Evolutionary conservation across 2,888 invertebrate genomes (phyloP).

Genomic region (Euplagia quadripunctaria): DNA sequence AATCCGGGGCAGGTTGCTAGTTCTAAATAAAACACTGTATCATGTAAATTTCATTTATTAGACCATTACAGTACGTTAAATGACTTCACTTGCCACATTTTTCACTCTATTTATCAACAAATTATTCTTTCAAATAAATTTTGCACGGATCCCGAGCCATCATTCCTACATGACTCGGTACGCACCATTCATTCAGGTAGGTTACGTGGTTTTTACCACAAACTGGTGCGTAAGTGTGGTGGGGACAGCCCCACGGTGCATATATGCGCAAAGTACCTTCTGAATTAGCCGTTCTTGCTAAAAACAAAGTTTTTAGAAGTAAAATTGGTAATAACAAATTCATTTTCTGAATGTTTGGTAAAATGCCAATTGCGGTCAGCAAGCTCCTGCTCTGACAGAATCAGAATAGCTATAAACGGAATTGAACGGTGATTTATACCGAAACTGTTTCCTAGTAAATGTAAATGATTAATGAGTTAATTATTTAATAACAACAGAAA

Average conservation of each 20-base stretch:
- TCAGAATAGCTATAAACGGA: background rate
- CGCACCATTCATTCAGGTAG: background rate
- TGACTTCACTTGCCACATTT: no score
- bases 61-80: no score
- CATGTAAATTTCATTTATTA: no score
- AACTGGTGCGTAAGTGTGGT: background rate
- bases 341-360: no score
- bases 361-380: background rate
- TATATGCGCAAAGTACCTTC: background rate
- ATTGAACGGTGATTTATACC: background rate
- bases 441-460: background rate
- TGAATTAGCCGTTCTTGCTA: background rate
- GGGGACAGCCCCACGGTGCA: background rate
- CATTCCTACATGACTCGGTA: background rate
- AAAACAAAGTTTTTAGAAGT: background rate
- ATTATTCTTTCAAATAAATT: no score
- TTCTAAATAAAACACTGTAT: no score
- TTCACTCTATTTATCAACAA: no score
- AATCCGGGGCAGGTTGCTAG: no score
- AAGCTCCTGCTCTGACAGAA: background rate
- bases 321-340: background rate
- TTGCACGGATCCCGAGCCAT: background rate
- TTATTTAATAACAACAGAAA: no score
- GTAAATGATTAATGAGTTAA: no score
- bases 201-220: background rate